These are phyloP conservation scores for Brotula barbata DNA, from an alignment of 2,797 vertebrate genomes.

Conservation along the genomic window DNA sequence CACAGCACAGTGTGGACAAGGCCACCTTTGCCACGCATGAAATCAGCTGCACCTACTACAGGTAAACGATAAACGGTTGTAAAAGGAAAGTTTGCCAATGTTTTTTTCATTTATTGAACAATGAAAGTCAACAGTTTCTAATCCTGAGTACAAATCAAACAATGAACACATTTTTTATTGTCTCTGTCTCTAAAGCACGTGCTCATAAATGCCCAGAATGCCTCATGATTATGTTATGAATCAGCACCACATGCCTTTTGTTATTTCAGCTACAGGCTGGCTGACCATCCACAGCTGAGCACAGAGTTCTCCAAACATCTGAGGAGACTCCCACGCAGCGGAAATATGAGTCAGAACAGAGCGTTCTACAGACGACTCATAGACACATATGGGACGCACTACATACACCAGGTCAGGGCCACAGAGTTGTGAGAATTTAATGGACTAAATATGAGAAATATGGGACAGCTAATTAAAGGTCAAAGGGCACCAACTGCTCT, in stretches of 20 bases:
- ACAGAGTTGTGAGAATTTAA: no score
- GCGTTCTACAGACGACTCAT: slow-evolving; percentile 78
- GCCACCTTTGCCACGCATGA: slow-evolving; percentile 81
- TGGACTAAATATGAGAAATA: no score
- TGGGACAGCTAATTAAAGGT: no score
- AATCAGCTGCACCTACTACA: slow-evolving; percentile 81
- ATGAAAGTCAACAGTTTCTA: background rate
- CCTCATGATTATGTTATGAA: background rate
- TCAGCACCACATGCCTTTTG: slow-evolving; percentile 40
- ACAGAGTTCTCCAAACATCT: slow-evolving; percentile 80
- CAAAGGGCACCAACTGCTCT: no score
- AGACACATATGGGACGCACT: slow-evolving; percentile 87
- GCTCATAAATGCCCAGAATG: background rate
- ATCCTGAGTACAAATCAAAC: background rate
- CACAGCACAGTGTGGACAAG: slow-evolving; percentile 78
- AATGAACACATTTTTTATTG: background rate
- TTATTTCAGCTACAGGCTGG: slow-evolving; percentile 81
- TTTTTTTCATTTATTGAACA: no score
- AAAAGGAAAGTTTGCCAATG: no score
- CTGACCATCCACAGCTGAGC: slow-evolving; percentile 77
- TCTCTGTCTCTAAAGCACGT: slow-evolving; percentile 1
- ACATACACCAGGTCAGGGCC: slow-evolving; percentile 75
- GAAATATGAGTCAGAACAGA: slow-evolving; percentile 63
- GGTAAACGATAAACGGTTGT: slow-evolving; percentile 56
- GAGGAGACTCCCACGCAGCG: slow-evolving; percentile 70